Conservation (phyloP, 2,888 invertebrate species). For the Caenorhabditis auriculariae region DNA sequence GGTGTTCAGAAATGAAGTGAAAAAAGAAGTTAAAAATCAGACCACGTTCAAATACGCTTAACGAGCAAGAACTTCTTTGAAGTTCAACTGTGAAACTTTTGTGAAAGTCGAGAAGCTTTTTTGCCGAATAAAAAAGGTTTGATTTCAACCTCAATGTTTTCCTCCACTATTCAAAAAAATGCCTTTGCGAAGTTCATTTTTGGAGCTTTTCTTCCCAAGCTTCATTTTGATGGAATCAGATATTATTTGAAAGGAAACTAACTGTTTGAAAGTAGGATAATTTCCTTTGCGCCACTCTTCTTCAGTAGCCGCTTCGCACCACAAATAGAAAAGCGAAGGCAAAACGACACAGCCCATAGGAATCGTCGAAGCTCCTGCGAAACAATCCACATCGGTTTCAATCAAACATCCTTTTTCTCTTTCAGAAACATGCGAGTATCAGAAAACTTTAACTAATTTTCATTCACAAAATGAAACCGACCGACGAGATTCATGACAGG, state of each 20-base stretch:
- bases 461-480: slow-evolving; percentile 5
- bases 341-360: slow-evolving; percentile 54
- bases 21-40: no score
- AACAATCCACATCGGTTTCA: not conserved
- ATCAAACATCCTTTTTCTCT: not conserved
- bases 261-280: slow-evolving; percentile 43
- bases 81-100: no score
- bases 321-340: slow-evolving; percentile 51
- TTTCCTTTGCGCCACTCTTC: slow-evolving; percentile 48
- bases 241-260: not conserved
- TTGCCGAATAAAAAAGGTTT: no score
- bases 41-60: no score
- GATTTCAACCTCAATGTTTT: not conserved
- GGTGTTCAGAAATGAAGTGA: no score
- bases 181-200: not conserved
- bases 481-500: slow-evolving; percentile 56
- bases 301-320: slow-evolving; percentile 43
- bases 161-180: not conserved
- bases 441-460: no score
- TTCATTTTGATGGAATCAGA: not conserved
- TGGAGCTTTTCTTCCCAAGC: not conserved
- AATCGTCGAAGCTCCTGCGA: slow-evolving; percentile 48
- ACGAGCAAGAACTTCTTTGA: no score
- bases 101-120: no score
- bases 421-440: no score